Conservation (phyloP, 2,888 invertebrate species). For the Drosophila ochracea region DNA sequence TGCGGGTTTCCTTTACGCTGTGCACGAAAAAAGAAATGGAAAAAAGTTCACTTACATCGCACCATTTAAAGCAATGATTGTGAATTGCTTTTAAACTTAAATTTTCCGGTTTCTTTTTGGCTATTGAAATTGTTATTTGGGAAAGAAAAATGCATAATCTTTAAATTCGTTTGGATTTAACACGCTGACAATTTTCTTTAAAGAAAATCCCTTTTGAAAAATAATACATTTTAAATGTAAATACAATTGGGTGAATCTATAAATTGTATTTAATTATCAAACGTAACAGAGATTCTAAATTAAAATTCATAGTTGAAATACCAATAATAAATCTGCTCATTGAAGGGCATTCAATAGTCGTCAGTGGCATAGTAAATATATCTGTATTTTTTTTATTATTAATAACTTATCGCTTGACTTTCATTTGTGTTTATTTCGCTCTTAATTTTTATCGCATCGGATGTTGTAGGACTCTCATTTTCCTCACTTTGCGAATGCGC, state of each 20-base stretch:
- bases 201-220: too few relatives aligned
- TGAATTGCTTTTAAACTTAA: conserved; percentile 1
- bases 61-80: not conserved
- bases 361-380: not conserved
- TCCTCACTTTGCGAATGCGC: conserved; percentile 31
- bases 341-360: conserved; percentile 30
- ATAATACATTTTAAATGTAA: too few relatives aligned
- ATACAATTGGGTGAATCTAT: too few relatives aligned
- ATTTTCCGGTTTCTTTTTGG: not conserved
- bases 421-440: conserved; percentile 27
- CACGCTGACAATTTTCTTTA: not conserved
- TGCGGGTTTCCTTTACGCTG: not conserved
- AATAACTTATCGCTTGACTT: conserved; percentile 57
- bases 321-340: too few relatives aligned
- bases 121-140: not conserved
- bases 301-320: not conserved
- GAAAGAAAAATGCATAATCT: not conserved
- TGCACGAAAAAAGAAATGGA: not conserved
- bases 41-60: not conserved
- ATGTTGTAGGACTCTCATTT: conserved; percentile 71
- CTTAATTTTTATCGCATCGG: conserved; percentile 60
- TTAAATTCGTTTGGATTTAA: not conserved
- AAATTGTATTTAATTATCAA: too few relatives aligned
- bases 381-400: conserved; percentile 19
- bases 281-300: too few relatives aligned